Conservation (phyloP, 37 sponge, comb jelly and placozoan species). For the Diacarnus erythraeanus region DNA sequence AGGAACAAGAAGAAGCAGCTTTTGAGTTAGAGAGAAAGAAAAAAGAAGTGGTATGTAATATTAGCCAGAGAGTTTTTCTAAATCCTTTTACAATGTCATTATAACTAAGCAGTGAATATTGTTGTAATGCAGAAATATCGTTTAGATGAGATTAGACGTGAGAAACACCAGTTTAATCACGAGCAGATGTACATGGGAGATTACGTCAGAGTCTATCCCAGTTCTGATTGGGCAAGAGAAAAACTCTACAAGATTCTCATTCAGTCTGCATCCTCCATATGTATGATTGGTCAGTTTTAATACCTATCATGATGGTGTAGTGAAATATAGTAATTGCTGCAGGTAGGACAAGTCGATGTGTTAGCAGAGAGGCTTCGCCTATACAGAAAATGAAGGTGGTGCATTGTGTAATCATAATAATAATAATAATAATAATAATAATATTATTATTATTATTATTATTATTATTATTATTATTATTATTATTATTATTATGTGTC, state of each 20-base stretch:
- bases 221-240: slow-evolving; percentile 41
- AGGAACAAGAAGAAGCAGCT: slow-evolving; percentile 57
- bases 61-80: no score
- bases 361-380: not conserved
- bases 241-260: slow-evolving; percentile 37
- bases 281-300: slow-evolving; percentile 16
- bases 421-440: no score
- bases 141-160: slow-evolving; percentile 34
- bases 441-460: no score
- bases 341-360: not conserved
- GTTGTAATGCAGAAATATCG: slow-evolving; percentile 45
- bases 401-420: no score
- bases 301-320: not conserved
- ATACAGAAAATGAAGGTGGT: no score
- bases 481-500: no score
- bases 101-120: not conserved
- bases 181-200: slow-evolving; percentile 65
- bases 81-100: not conserved
- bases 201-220: slow-evolving; percentile 64
- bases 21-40: slow-evolving; percentile 35
- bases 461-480: no score
- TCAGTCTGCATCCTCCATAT: slow-evolving; percentile 1
- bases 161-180: slow-evolving; percentile 46
- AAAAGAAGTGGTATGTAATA: slow-evolving; percentile 51
- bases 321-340: not conserved